Evolutionary conservation across 92 coral and sea anemone species (phyloP).

Genomic region (Parazoanthus darwini): DNA sequence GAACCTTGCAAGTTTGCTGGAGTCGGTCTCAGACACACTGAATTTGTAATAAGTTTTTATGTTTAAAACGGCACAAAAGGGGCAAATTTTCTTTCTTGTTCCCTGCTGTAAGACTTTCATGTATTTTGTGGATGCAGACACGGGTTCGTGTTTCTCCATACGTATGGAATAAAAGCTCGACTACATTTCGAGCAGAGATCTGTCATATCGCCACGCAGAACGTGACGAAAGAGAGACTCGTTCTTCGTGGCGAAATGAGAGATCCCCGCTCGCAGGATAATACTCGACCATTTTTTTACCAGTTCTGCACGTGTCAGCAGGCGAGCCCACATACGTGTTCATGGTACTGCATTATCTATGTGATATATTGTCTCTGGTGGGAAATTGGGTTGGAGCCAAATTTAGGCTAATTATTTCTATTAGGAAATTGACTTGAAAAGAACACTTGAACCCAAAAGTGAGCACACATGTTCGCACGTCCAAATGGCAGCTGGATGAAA

Average conservation of each 20-base stretch:
- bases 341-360: neutral
- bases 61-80: too few species aligned
- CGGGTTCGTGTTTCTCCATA: neutral
- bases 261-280: too few species aligned
- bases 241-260: too few species aligned
- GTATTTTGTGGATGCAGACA: neutral
- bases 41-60: too few species aligned
- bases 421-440: constrained; percentile 33
- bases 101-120: too few species aligned
- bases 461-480: constrained; percentile 24
- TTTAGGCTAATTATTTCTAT: neutral
- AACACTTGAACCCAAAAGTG: constrained; percentile 23
- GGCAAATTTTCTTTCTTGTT: too few species aligned
- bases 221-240: too few species aligned
- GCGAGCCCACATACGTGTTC: neutral
- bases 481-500: constrained; percentile 20
- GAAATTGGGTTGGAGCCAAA: neutral
- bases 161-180: too few species aligned
- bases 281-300: neutral
- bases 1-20: too few species aligned
- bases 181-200: too few species aligned
- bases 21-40: too few species aligned
- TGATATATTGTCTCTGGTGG: neutral
- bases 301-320: neutral
- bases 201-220: too few species aligned